Conservation (phyloP, 2,888 invertebrate species). For the Pediacus dermestoides region DNA sequence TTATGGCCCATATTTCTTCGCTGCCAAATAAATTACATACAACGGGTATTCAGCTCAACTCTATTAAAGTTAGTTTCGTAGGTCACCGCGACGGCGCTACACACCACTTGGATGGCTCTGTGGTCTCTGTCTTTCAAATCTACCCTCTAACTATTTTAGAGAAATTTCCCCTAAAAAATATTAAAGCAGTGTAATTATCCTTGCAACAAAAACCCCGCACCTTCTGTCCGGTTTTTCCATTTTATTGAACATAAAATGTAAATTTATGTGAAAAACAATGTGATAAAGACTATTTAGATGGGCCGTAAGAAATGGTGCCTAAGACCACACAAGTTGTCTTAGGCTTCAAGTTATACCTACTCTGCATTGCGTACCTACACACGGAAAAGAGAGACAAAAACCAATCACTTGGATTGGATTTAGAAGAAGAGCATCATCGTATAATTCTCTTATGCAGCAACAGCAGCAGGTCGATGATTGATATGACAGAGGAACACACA, state of each 20-base stretch:
- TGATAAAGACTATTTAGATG: constrained; percentile 28
- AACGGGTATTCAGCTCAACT: constrained; percentile 49
- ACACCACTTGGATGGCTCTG: too few species aligned
- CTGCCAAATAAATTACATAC: constrained; percentile 52
- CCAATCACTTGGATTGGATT: constrained; percentile 21
- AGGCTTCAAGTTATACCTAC: constrained; percentile 9
- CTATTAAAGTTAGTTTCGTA: constrained; percentile 50
- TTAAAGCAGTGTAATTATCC: too few species aligned
- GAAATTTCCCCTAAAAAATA: too few species aligned
- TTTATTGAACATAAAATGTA: constrained; percentile 19
- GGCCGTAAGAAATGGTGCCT: constrained; percentile 23
- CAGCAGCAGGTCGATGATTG: constrained; percentile 31
- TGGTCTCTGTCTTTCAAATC: background rate
- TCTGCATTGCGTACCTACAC: too few species aligned
- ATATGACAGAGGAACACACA: constrained; percentile 32
- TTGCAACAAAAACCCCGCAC: too few species aligned
- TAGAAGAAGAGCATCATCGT: constrained; percentile 22
- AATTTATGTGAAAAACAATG: constrained; percentile 27
- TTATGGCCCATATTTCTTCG: constrained; percentile 51
- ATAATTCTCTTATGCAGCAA: constrained; percentile 17
- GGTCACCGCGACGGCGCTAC: constrained; percentile 43
- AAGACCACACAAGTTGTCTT: constrained; percentile 25
- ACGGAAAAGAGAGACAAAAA: constrained; percentile 7
- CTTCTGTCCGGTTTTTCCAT: constrained; percentile 14
- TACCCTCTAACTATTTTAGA: too few species aligned